phyloP scores from a whole-genome alignment of 2,113 vertebrate genomes.

The Dromas ardeola region DNA sequence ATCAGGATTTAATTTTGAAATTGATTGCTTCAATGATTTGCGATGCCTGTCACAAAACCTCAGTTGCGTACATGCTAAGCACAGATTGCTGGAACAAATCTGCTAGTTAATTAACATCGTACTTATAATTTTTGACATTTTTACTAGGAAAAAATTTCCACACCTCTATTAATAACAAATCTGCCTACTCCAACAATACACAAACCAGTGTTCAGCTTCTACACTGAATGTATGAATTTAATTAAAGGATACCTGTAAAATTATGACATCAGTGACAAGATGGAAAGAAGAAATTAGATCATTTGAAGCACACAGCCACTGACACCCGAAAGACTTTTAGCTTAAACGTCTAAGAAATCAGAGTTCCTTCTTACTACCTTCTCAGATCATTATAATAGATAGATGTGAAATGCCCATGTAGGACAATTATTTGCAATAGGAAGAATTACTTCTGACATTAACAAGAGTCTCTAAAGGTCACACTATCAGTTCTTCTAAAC shows the following conservation, averaged over 20 bases:
- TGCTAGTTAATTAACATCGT: neutral
- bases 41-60: neutral
- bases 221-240: neutral
- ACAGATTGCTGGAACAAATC: neutral
- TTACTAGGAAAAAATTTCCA: neutral
- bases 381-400: neutral
- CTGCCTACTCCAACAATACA: neutral
- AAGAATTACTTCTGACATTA: neutral
- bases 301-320: neutral
- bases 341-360: neutral
- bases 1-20: neutral
- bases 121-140: neutral
- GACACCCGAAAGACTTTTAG: neutral
- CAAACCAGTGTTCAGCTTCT: neutral
- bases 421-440: neutral
- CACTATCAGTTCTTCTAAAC: neutral
- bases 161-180: neutral
- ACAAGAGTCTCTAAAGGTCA: neutral
- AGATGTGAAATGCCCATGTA: neutral
- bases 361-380: neutral
- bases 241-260: neutral
- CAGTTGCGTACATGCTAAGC: neutral
- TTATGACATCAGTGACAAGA: neutral
- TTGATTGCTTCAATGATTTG: neutral
- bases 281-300: neutral